Percentiles rank a stretch among this genome's conserved stretches.
These are phyloP conservation scores for Emydoidea blandingii DNA, from an alignment of 2,797 vertebrate species.

Conservation along the genomic window DNA sequence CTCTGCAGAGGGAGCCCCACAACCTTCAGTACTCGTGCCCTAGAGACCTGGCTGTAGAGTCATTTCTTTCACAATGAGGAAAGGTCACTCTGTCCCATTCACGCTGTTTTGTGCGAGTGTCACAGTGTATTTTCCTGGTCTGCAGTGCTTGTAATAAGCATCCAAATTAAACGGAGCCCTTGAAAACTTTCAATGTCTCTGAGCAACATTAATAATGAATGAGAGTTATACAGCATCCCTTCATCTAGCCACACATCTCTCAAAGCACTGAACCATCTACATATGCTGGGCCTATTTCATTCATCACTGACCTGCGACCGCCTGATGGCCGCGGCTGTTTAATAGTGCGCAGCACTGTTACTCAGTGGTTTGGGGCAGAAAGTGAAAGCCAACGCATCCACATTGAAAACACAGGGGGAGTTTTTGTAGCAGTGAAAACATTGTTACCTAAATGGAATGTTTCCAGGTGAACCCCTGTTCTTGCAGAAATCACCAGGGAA, in stretches of 20 bases:
- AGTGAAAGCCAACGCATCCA: neutral
- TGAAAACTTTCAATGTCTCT: neutral
- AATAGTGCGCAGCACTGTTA: neutral
- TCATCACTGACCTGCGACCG: neutral
- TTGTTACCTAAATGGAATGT: neutral
- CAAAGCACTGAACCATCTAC: neutral
- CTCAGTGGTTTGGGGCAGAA: neutral
- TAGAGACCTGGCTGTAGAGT: rapidly evolving
- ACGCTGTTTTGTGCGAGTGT: neutral
- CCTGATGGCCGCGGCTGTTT: neutral
- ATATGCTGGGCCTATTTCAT: neutral
- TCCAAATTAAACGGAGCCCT: constrained; percentile 34
- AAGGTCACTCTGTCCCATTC: neutral
- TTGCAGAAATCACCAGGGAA: neutral
- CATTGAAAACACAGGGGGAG: neutral
- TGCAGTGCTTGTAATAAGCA: constrained; percentile 12
- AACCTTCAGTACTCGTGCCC: neutral
- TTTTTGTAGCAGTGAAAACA: neutral
- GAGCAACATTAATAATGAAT: constrained; percentile 35
- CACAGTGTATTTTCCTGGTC: neutral
- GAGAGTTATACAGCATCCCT: neutral
- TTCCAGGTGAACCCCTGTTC: neutral
- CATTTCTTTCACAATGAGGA: neutral
- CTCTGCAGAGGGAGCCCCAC: neutral
- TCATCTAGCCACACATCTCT: constrained; percentile 12